A percentile compares a stretch with the other conserved stretches of the same genome.
These are phyloP conservation scores for Troides aeacus DNA, from an alignment of 2,888 invertebrate genomes.

Conservation along the genomic window DNA sequence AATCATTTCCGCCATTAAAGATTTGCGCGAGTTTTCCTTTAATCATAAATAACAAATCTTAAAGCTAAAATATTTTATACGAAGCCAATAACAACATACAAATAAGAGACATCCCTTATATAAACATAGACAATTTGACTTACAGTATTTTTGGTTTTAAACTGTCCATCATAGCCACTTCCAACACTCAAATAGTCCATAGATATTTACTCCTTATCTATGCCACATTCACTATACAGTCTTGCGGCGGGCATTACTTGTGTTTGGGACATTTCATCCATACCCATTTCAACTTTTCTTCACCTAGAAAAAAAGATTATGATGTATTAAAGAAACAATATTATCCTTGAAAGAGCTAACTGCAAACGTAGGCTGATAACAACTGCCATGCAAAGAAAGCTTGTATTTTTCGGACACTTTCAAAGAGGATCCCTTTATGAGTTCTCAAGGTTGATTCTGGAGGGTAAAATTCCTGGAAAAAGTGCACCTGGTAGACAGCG, in stretches of 20 bases:
- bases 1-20: background rate
- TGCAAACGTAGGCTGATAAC: too few species aligned
- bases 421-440: too few species aligned
- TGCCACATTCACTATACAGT: background rate
- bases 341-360: too few species aligned
- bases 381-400: too few species aligned
- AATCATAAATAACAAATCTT: background rate
- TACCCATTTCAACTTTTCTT: slow-evolving; percentile 4
- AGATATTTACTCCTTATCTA: slow-evolving; percentile 1
- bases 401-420: too few species aligned
- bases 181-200: background rate
- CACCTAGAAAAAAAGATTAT: slow-evolving; percentile 12
- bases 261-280: background rate
- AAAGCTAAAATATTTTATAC: background rate
- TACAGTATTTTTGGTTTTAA: slow-evolving; percentile 20
- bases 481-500: too few species aligned
- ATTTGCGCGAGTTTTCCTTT: background rate
- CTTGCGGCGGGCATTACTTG: background rate
- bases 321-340: too few species aligned
- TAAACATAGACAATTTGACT: slow-evolving; percentile 1
- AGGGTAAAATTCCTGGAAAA: too few species aligned
- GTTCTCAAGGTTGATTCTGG: too few species aligned
- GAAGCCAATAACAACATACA: background rate
- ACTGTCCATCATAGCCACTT: slow-evolving; percentile 18
- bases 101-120: background rate